phyloP scores from a whole-genome alignment of 2,113 vertebrate species.

The Camelus bactrianus region DNA sequence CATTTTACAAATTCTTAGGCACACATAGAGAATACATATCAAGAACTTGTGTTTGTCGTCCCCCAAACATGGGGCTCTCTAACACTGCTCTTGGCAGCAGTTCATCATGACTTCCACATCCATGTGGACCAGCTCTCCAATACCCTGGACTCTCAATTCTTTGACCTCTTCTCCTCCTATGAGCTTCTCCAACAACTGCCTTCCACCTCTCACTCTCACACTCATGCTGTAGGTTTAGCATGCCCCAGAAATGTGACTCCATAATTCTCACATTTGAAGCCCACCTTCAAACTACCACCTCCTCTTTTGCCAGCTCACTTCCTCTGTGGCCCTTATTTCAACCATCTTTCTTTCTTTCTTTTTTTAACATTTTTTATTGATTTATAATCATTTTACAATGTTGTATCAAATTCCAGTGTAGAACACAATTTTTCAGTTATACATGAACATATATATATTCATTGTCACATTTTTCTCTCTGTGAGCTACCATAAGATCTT shows the following conservation, averaged over 20 bases:
- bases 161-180: not conserved
- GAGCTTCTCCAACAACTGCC: not conserved
- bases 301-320: not conserved
- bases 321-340: not conserved
- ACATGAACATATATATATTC: no score
- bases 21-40: constrained; percentile 24
- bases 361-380: no score
- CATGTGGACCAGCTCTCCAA: not conserved
- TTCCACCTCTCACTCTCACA: not conserved
- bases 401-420: no score
- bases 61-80: not conserved
- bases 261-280: not conserved
- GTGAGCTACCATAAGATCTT: no score
- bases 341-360: no score
- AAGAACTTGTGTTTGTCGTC: constrained; percentile 6
- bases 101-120: not conserved
- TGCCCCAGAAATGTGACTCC: not conserved
- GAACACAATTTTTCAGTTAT: no score
- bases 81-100: not conserved
- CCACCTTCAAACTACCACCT: not conserved
- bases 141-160: not conserved
- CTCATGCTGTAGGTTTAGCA: not conserved
- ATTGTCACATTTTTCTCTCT: no score
- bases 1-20: not conserved
- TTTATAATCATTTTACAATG: no score